Evolutionary conservation across 2,797 vertebrate genomes (phyloP).

Genomic region (Hyperoplus immaculatus): DNA sequence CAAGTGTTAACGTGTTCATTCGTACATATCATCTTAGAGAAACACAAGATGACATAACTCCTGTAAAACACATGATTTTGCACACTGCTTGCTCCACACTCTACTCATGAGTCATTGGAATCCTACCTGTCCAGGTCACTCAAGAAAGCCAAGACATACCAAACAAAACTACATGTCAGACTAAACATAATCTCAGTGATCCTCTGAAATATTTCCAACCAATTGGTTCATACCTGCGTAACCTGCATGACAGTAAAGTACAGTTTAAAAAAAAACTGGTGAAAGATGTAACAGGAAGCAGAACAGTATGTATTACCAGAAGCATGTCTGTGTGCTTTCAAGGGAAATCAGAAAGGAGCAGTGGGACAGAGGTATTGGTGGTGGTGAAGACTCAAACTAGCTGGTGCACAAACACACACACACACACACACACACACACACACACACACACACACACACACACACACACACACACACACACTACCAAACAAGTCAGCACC

Average conservation of each 20-base stretch:
- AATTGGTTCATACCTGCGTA: too few relatives aligned
- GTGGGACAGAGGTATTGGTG: conserved; percentile 9
- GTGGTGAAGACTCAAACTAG: conserved; percentile 28
- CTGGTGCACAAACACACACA: background rate
- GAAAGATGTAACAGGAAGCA: conserved; percentile 53
- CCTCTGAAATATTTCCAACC: conserved; percentile 15
- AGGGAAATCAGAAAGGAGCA: conserved; percentile 56
- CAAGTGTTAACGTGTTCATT: background rate
- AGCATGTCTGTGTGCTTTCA: conserved; percentile 56
- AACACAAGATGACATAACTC: conserved; percentile 5
- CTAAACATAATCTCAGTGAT: conserved; percentile 30
- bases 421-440: conserved; percentile 13
- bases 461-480: conserved; percentile 7
- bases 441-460: conserved; percentile 5
- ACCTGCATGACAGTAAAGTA: background rate
- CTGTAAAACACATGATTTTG: conserved; percentile 10
- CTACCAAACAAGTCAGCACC: conserved; percentile 47
- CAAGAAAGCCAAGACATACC: conserved; percentile 14
- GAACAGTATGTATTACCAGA: conserved; percentile 43
- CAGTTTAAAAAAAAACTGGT: conserved; percentile 1
- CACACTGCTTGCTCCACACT: background rate
- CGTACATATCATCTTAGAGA: background rate
- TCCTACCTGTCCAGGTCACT: conserved; percentile 45
- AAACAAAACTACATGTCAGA: background rate
- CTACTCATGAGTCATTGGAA: conserved; percentile 16